A percentile compares a stretch with the other conserved stretches of the same genome.
Conservation (phyloP, 2,113 vertebrate genomes). For the Chaetorhynchus papuensis region DNA sequence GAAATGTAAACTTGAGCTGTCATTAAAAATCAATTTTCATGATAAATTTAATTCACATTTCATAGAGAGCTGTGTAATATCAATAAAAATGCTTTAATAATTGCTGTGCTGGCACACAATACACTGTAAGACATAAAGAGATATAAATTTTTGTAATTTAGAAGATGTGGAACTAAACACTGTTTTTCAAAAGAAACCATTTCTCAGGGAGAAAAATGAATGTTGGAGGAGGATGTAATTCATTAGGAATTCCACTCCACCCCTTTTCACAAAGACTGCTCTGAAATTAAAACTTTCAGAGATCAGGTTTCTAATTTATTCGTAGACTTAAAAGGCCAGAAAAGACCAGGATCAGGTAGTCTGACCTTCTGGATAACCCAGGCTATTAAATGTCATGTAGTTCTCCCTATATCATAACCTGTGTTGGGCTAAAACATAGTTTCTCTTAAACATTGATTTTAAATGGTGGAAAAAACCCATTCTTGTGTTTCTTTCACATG, state of each 20-base stretch:
- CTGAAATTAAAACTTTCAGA: conserved; percentile 56
- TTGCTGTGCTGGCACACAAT: conserved; percentile 50
- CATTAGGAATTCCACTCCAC: conserved; percentile 36
- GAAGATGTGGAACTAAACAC: conserved; percentile 46
- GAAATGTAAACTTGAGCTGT: conserved; percentile 65
- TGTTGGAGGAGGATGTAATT: conserved; percentile 37
- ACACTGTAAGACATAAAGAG: conserved; percentile 21
- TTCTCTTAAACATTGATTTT: background rate
- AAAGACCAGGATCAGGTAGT: conserved; percentile 45
- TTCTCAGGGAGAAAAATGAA: conserved; percentile 16
- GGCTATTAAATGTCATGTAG: conserved; percentile 35
- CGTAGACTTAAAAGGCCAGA: conserved; percentile 2
- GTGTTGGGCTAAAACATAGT: background rate
- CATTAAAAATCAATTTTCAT: conserved; percentile 72
- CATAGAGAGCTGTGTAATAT: conserved; percentile 47
- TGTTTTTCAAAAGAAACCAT: background rate
- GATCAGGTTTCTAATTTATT: conserved; percentile 61
- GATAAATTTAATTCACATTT: conserved; percentile 67
- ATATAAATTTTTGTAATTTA: conserved; percentile 52
- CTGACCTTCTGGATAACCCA: conserved; percentile 37
- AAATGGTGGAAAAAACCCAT: background rate
- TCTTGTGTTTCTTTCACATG: background rate
- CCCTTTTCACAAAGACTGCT: conserved; percentile 21
- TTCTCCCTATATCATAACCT: background rate
- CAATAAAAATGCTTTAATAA: conserved; percentile 69